Conservation (phyloP, 2,888 invertebrate genomes). For the Drosophila birchii region DNA sequence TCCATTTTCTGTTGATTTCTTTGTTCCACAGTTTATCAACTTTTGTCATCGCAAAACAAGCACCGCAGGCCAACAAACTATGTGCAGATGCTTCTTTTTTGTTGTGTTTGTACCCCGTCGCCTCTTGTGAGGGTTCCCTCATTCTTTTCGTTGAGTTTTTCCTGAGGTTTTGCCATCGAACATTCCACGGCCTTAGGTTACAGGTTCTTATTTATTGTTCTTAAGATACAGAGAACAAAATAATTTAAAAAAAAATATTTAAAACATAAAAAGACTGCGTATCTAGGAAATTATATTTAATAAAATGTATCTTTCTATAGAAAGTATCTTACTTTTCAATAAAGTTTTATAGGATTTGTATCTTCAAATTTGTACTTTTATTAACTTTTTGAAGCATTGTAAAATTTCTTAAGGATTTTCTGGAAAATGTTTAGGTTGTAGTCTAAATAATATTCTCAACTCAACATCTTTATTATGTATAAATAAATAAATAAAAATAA, state of each 20-base stretch:
- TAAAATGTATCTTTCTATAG: too few species aligned
- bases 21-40: slow-evolving; percentile 38
- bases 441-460: neutral
- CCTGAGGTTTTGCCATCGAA: slow-evolving; percentile 19
- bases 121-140: neutral
- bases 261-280: neutral
- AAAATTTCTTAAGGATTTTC: too few species aligned
- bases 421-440: too few species aligned
- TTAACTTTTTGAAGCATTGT: neutral
- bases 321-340: too few species aligned
- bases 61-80: slow-evolving; percentile 41
- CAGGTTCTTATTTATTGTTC: slow-evolving; percentile 17
- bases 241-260: neutral
- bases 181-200: slow-evolving; percentile 18
- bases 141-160: slow-evolving; percentile 20
- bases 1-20: slow-evolving; percentile 39
- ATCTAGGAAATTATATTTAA: too few species aligned
- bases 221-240: slow-evolving; percentile 3
- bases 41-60: slow-evolving; percentile 39
- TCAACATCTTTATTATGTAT: too few species aligned
- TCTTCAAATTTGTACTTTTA: neutral
- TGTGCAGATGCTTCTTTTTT: slow-evolving; percentile 29
- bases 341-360: too few species aligned
- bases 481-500: too few species aligned
- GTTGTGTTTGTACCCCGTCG: neutral